These are phyloP conservation scores for Drosophila pruinosa DNA, from an alignment of 1,140 invertebrate genomes.

Conservation along the genomic window DNA sequence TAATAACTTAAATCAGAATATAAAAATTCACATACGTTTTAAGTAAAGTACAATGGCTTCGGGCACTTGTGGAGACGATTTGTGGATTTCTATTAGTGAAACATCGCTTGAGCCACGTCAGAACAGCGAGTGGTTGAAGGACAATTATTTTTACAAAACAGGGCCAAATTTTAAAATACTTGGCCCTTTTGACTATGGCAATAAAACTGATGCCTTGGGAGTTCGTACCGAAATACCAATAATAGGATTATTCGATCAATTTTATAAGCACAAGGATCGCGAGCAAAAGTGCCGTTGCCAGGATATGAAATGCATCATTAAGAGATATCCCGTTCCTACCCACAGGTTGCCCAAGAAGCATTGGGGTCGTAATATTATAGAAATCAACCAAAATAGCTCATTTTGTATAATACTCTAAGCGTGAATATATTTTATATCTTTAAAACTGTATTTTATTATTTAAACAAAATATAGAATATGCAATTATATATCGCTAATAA, in stretches of 20 bases:
- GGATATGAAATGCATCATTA: not conserved
- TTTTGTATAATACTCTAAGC: not conserved
- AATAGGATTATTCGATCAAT: not conserved
- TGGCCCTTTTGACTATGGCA: not conserved
- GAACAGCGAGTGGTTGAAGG: not conserved
- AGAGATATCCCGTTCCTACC: not conserved
- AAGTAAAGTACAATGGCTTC: not conserved
- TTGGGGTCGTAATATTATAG: conserved; percentile 33
- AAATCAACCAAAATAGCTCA: not conserved
- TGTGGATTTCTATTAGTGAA: not conserved
- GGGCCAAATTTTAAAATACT: too few species aligned
- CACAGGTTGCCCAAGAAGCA: not conserved
- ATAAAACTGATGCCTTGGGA: too few species aligned
- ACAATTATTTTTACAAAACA: not conserved
- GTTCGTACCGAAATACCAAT: not conserved
- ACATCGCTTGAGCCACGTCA: not conserved
- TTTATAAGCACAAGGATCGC: not conserved
- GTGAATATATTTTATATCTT: not conserved
- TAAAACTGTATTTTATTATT: not conserved
- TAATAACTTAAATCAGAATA: not conserved
- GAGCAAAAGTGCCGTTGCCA: not conserved
- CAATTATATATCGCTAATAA: not conserved
- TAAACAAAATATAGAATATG: too few species aligned
- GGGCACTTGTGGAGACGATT: not conserved
- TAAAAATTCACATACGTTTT: not conserved